Evolutionary conservation across 37 sponge, comb jelly and placozoan species (phyloP), one percentile per base, ranked within the genome.

Genomic region (Oscarella lobularis): DNA sequence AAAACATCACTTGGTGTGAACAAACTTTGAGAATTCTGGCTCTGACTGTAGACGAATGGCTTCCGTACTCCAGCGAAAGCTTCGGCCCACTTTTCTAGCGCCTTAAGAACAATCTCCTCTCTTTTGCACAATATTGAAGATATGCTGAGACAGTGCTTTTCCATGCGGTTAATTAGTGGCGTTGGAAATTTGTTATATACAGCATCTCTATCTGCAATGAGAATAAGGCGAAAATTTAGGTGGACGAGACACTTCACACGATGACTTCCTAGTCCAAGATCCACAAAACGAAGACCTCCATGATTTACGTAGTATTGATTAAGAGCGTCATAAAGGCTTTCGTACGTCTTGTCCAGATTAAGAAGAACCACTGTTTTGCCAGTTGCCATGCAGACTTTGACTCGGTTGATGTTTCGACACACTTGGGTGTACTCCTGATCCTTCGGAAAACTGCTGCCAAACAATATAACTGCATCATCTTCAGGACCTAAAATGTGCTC

Each of bases 391-490:
- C 84, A 84, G n/a, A 84, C 41, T 39, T 79, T 80, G 32, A 84
- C 79, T 3, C 66, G 72, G 67, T 79, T 84, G 76, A 84, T 82
- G 75, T 79, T 81, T 37, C 75, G 84, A 66, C 84, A 84, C 2
- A 84, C 83, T 74, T 82, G 81, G 1, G 86, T 75, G 48, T 82
- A 85, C 55, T 81, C 86, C 37, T 38, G 75, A 75, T 85, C 86
- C 35, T 76, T 80, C 6, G 81, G 86, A 77, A 85, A 85, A 65
- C 81, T 85, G 74, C 81, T 82, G 2, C 86, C 86, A 69, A 85
- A 85, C 3, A 85, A 1, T 1, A 85, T 76, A 77, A 68, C 71
- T 5, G 71, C n/a, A 4, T 68, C 29, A n/a, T n/a, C n/a, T 5
- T 68, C 29, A 34, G 9, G 14, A 48, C 31, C 29, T 34, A 68